These are phyloP conservation scores for Mormyrus lacerda DNA, from an alignment of 2,113 vertebrate species.

Conservation along the genomic window DNA sequence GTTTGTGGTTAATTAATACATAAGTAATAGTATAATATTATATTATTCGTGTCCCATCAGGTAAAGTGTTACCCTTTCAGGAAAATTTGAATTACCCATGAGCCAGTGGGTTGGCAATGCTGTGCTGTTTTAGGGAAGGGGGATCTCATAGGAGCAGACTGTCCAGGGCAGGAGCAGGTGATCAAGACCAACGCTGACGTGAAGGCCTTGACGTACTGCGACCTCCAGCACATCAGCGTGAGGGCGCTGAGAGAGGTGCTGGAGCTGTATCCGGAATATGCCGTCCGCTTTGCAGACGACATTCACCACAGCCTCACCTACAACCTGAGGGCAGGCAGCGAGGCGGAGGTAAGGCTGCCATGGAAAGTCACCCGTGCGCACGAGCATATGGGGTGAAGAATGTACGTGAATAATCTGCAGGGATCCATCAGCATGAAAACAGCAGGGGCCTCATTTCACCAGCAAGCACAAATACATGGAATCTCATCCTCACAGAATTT, in stretches of 20 bases:
- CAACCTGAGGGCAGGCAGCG: conserved; percentile 82
- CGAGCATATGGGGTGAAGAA: not conserved
- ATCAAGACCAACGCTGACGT: conserved; percentile 90
- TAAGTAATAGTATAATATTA: not conserved
- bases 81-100: not conserved
- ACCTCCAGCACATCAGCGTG: conserved; percentile 82
- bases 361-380: not conserved
- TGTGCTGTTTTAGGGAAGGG: conserved; percentile 74
- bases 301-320: conserved; percentile 89
- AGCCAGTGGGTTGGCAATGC: not conserved
- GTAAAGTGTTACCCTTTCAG: not conserved
- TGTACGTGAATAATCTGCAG: not conserved
- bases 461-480: not conserved
- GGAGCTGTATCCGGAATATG: conserved; percentile 83
- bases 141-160: conserved; percentile 86
- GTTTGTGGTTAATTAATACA: not conserved
- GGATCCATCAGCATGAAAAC: not conserved
- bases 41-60: not conserved
- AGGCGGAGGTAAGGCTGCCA: conserved; percentile 62
- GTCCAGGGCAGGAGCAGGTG: conserved; percentile 71
- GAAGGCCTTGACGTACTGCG: conserved; percentile 92
- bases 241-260: conserved; percentile 82
- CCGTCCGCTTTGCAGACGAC: conserved; percentile 73
- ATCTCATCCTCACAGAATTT: not conserved
- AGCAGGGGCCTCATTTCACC: not conserved